Conservation (phyloP, 2,113 vertebrate species). For the Piaya cayana region DNA sequence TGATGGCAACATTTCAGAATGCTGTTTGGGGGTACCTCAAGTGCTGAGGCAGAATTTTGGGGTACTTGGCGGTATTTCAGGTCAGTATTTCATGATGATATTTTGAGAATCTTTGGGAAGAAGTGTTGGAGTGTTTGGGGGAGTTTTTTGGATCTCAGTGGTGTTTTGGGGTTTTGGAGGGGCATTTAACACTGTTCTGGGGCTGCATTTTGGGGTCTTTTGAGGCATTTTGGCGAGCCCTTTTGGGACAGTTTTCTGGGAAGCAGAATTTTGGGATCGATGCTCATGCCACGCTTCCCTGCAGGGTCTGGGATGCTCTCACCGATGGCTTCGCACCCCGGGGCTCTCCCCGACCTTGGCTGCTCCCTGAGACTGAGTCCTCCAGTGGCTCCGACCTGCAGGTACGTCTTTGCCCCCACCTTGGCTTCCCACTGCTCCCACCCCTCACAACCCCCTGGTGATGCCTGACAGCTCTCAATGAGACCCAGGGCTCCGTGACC, state of each 20-base stretch:
- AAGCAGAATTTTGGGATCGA: fast-evolving
- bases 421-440: neutral
- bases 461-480: neutral
- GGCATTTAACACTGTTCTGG: neutral
- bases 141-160: neutral
- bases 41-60: neutral
- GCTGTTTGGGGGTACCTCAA: neutral
- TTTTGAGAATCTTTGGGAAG: neutral
- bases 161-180: neutral
- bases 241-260: neutral
- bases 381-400: neutral
- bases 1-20: neutral
- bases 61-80: neutral
- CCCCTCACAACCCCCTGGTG: fast-evolving
- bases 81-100: neutral
- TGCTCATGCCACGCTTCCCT: neutral
- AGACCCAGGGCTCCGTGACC: fast-evolving
- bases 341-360: slow-evolving; percentile 27
- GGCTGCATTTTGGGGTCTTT: neutral
- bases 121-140: neutral
- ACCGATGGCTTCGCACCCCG: slow-evolving; percentile 52
- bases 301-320: slow-evolving; percentile 67
- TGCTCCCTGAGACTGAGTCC: neutral
- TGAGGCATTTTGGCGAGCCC: fast-evolving
- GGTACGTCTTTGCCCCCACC: neutral